These are phyloP conservation scores for human (Homo sapiens) DNA, from an alignment of 2,113 vertebrate genomes.

Conservation along the genomic window DNA sequence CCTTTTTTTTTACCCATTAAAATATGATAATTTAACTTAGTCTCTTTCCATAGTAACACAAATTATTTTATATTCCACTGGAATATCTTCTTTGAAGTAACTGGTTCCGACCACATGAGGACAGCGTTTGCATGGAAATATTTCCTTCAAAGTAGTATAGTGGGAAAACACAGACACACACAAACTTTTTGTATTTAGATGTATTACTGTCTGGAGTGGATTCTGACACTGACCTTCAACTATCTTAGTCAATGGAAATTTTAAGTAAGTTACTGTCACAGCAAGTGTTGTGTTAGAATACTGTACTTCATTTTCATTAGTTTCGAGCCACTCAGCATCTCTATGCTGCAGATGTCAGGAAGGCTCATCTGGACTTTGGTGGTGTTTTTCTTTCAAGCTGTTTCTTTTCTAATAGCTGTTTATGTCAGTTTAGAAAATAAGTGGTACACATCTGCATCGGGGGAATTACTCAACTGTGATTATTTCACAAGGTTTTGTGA, in stretches of 20 bases:
- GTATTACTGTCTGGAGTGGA: neutral
- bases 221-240: neutral
- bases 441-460: neutral
- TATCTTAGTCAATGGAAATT: neutral
- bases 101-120: constrained; percentile 76
- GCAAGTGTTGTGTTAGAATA: neutral
- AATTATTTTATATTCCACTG: neutral
- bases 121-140: constrained; percentile 72
- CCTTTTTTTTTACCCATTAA: neutral
- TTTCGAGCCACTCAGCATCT: neutral
- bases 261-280: neutral
- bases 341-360: neutral
- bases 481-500: constrained; percentile 32
- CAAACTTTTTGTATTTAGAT: neutral
- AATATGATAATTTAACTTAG: constrained; percentile 46
- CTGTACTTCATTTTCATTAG: neutral
- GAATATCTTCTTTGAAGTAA: constrained; percentile 51
- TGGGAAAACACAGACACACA: neutral
- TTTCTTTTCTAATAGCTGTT: neutral
- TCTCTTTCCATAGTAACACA: neutral
- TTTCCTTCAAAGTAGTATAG: neutral
- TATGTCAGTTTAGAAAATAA: constrained; percentile 16
- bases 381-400: neutral
- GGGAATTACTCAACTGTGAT: neutral
- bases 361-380: neutral